Evolutionary conservation across 2,797 vertebrate species (phyloP), one percentile per base, ranked within the genome.

Genomic region (Crypturellus tataupa): DNA sequence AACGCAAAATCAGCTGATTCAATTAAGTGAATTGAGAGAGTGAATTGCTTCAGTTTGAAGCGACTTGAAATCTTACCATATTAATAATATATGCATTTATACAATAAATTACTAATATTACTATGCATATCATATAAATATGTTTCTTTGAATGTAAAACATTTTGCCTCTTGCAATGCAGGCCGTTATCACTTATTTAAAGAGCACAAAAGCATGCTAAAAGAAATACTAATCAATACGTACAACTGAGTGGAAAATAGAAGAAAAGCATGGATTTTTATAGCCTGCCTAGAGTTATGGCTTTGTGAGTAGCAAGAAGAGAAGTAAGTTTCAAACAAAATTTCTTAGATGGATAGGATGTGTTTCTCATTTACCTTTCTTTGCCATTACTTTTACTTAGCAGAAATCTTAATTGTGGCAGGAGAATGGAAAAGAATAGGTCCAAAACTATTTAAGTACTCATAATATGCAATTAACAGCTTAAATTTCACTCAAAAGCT

Each of bases 401-500:
- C 17, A 80, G 60, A 85, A 85, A 47, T 62, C 7, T 6, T 77
- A 64, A 63, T 62, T 70, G 44, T 49, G 37, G 19, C 24, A 47
- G 0, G 29, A 82, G 46, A 88, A 10, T 31, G 46, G 21, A 64
- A 80, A 81, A 88, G 69, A 5, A 11, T 79, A 44, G n/a, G 13
- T 88, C 21, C 82, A 27, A 68, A 84, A 77, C 47, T 81, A 51
- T 76, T 63, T 37, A 1, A 1, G 33, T 67, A 59, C 68, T 81
- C 10, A 3, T 81, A 63, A 76, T 85, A 81, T 96, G 40, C 51
- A 85, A 67, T 73, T 82, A 87, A 31, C 53, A 80, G 24, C 24
- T 25, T 64, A 77, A 90, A 87, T 82, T 77, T 89, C 29, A 85
- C 25, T 78, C 18, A 65, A 20, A 92, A 93, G 24, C 60, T 89